These are phyloP conservation scores for Glyphotaelius pellucidus DNA, from an alignment of 2,888 invertebrate species.

Conservation along the genomic window DNA sequence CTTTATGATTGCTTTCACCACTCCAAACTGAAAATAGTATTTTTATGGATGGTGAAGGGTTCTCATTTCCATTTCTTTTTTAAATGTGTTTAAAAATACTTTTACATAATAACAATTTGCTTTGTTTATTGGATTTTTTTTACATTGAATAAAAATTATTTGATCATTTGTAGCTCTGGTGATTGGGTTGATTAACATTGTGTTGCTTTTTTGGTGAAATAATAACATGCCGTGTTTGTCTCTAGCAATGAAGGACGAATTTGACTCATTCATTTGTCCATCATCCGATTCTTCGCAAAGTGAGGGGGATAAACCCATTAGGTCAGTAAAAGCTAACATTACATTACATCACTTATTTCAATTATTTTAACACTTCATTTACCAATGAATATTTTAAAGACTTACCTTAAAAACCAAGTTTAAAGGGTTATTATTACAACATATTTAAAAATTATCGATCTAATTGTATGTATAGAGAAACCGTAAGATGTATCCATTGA, in stretches of 20 bases:
- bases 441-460: no score
- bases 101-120: background rate
- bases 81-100: background rate
- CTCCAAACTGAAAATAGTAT: background rate
- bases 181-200: background rate
- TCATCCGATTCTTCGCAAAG: constrained; percentile 90
- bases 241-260: constrained; percentile 60
- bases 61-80: background rate
- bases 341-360: constrained; percentile 5
- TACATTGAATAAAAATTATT: background rate
- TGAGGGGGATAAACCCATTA: constrained; percentile 83
- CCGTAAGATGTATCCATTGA: no score
- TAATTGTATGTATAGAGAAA: no score
- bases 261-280: constrained; percentile 73
- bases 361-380: no score
- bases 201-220: background rate
- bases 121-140: background rate
- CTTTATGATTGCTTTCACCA: background rate
- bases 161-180: background rate
- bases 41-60: background rate
- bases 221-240: constrained; percentile 40
- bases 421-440: no score
- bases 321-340: constrained; percentile 69
- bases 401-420: no score
- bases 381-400: no score